Conservation (phyloP, 53 echinoderm and acorn worm species). For the Mesocentrotus franciscanus region DNA sequence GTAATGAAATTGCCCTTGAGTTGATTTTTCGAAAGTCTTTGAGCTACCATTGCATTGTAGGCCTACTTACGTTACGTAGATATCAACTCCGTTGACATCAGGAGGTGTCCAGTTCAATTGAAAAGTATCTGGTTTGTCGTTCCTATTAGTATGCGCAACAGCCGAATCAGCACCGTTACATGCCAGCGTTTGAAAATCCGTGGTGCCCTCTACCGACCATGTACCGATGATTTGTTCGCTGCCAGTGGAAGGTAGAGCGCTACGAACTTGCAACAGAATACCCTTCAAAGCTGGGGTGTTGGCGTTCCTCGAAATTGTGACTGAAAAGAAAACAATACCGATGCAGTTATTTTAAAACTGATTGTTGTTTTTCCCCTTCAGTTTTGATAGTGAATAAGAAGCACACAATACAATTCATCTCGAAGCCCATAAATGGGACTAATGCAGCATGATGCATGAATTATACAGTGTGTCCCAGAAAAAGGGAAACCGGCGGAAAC, state of each 20-base stretch:
- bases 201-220: background rate
- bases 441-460: no score
- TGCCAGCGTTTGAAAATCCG: background rate
- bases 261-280: constrained; percentile 21
- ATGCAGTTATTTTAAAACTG: background rate
- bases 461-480: no score
- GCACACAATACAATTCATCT: no score
- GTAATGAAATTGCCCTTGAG: no score
- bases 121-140: constrained; percentile 7
- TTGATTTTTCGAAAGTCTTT: no score
- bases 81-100: background rate
- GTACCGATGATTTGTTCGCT: background rate
- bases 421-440: no score
- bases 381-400: no score
- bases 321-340: background rate
- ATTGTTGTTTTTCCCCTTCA: no score
- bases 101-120: constrained; percentile 39
- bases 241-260: background rate
- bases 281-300: background rate
- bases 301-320: background rate
- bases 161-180: background rate
- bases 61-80: constrained; percentile 26
- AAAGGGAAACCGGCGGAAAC: no score
- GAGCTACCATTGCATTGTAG: background rate
- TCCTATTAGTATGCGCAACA: background rate